Base-by-base conservation (phyloP, 2,797 vertebrate species). In the Benthosema pterotum region DNA sequence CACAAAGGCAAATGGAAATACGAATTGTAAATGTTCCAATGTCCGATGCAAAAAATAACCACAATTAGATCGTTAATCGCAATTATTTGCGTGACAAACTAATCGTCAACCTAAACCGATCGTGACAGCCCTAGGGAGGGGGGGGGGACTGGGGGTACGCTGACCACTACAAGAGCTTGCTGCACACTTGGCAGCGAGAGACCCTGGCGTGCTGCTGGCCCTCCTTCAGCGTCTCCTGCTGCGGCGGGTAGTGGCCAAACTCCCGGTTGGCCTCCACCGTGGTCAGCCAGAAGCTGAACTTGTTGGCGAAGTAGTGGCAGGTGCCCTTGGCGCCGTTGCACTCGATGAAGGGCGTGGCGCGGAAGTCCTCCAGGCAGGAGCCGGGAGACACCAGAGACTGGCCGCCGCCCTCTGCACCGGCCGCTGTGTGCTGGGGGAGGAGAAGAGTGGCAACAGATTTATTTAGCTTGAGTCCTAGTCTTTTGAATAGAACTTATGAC, bases 211-310 rank as follows among this genome's bases (percentile, higher is more conserved):
- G 94, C 28, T 95, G 93, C 89, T 95, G 93, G 47, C 94, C 95
- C 0, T 93, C 94, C 85, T 99, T 99, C 74, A 98, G 88, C 0
- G 94, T 97, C 75, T 98, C 94, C 6, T 91, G 90, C 6, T 91
- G 90, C 1, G 65, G 25, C 0, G 95, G 93, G 1, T 91, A 83
- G 0, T 87, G 80, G 9, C 78, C 52, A 17, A 97, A 98, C 90
- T 97, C 93, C 68, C 84, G 87, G 0, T 61, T 79, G 60, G 86
- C 89, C 3, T 95, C 94, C 22, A 98, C 94, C 0, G 94, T 96
- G 0, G 91, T 97, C 71, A 99, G 92, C 98, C 96, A 99, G 93
- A 99, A 99, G 87, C 97, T 98, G 91, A 94, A 97, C 69, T 99
- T 97, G 83, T 97, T 99, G 78, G 95, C 94, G 11, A 98, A 99